A percentile compares a stretch with the other conserved stretches of the same genome.
phyloP scores from a whole-genome alignment of 2,797 vertebrate species.

The Phalanger gymnotis region DNA sequence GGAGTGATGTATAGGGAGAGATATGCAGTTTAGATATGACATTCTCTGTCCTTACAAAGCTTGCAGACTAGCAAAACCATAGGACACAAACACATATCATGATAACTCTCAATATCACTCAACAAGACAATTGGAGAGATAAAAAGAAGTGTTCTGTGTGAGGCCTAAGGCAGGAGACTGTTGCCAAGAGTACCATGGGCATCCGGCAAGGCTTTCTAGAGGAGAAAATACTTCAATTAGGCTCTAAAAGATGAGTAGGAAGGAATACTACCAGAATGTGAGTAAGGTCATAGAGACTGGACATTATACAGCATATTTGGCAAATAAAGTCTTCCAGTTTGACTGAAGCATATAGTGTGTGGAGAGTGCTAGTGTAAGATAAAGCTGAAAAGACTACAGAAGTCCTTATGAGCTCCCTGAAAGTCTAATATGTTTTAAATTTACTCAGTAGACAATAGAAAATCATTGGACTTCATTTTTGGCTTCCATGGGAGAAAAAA shows the following conservation, averaged over 20 bases:
- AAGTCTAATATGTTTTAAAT: neutral
- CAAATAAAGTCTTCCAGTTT: neutral
- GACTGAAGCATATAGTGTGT: neutral
- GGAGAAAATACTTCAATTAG: neutral
- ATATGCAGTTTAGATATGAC: neutral
- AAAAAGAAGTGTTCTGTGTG: neutral
- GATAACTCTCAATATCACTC: neutral
- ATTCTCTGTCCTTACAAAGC: neutral
- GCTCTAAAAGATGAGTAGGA: neutral
- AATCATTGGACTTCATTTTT: neutral
- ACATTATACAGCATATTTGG: neutral
- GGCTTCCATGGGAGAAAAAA: neutral
- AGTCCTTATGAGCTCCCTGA: too few relatives aligned
- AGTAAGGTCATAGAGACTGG: neutral
- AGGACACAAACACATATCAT: neutral
- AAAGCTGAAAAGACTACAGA: neutral
- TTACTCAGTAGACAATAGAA: neutral
- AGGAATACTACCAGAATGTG: neutral
- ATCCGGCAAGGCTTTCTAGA: neutral
- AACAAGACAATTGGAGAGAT: neutral
- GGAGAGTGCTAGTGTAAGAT: neutral
- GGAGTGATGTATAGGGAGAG: neutral
- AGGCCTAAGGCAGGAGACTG: neutral
- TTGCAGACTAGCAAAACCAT: neutral
- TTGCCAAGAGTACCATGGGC: neutral